phyloP scores from a whole-genome alignment of 2,888 invertebrate species.

The Noctua pronuba region DNA sequence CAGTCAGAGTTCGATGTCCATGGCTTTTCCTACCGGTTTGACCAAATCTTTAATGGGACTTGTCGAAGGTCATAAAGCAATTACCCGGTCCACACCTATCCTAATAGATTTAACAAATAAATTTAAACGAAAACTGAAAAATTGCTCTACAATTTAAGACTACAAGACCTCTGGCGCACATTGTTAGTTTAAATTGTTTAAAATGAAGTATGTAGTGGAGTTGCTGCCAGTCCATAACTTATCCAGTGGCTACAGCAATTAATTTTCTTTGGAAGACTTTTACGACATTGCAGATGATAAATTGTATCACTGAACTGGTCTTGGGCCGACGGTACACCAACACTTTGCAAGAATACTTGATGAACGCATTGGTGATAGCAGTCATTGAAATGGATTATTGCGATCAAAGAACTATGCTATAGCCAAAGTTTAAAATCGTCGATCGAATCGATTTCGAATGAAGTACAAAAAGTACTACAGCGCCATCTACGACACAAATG shows the following conservation, averaged over 20 bases:
- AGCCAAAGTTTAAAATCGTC: not conserved
- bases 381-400: not conserved
- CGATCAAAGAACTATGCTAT: no score
- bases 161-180: not conserved
- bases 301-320: constrained; percentile 4
- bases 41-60: no score
- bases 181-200: constrained; percentile 17
- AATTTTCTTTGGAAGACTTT: constrained; percentile 22
- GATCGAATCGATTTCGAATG: not conserved
- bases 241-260: not conserved
- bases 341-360: not conserved
- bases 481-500: no score
- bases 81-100: not conserved
- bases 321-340: not conserved
- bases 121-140: not conserved
- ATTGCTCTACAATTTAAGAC: not conserved
- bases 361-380: not conserved
- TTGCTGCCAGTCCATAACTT: constrained; percentile 5
- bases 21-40: no score
- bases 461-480: no score
- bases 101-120: not conserved
- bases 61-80: no score
- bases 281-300: constrained; percentile 5
- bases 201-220: constrained; percentile 10
- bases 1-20: no score